phyloP scores from a whole-genome alignment of 2,888 invertebrate genomes.

The Ophioninae sp. region DNA sequence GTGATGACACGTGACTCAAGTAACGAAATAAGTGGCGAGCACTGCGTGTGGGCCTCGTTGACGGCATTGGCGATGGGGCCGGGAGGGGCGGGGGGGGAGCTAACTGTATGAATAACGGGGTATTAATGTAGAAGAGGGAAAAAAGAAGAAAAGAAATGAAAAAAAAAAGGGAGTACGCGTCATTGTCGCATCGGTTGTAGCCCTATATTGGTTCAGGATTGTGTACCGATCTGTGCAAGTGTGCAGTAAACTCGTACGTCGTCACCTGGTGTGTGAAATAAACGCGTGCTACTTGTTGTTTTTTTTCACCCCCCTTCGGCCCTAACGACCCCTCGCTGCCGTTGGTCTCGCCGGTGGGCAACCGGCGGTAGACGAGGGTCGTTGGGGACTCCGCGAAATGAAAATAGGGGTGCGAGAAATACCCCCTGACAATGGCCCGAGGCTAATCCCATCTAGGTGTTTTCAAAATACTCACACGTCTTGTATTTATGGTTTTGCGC shows the following conservation, averaged over 20 bases:
- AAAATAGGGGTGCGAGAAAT: conserved; percentile 65
- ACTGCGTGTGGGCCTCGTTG: conserved; percentile 41
- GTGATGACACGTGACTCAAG: conserved; percentile 58
- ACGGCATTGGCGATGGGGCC: neutral
- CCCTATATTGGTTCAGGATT: conserved; percentile 37
- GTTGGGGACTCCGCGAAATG: conserved; percentile 58
- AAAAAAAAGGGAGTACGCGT: conserved; percentile 51
- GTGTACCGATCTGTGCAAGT: neutral
- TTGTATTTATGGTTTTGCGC: conserved; percentile 2
- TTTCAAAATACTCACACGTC: conserved; percentile 69
- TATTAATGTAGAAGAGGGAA: conserved; percentile 57
- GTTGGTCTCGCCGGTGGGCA: conserved; percentile 37
- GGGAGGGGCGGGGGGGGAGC: neutral
- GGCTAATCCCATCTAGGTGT: conserved; percentile 65
- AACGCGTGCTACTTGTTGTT: conserved; percentile 48
- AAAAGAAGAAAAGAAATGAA: conserved; percentile 52
- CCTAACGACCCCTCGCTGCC: conserved; percentile 31
- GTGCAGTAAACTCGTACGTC: conserved; percentile 23
- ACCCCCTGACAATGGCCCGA: conserved; percentile 47
- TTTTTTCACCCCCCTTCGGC: conserved; percentile 50
- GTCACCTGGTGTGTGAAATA: conserved; percentile 60
- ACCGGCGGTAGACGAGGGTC: conserved; percentile 29
- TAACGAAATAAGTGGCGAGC: conserved; percentile 66
- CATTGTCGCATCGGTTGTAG: conserved; percentile 53
- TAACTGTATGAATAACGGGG: conserved; percentile 54